Evolutionary conservation across 2,888 invertebrate species (phyloP), one percentile per base, ranked within the genome.

Genomic region (Agrotis clavis): DNA sequence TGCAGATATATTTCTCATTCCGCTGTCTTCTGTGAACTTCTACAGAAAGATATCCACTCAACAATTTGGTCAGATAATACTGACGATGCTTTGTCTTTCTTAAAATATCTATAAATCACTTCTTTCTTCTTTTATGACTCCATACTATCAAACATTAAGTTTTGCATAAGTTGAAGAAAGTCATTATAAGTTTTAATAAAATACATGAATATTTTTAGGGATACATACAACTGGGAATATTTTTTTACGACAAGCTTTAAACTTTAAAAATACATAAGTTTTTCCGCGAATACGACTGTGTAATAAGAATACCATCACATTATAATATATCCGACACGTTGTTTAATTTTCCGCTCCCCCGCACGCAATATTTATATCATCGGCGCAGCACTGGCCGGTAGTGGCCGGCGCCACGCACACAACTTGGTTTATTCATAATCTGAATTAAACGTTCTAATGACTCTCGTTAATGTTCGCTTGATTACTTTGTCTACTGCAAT

Each of bases 331-430:
- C 69, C 82, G 81, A 79, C 81, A 84, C 85, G 84, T 86, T 90
- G 87, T 90, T 91, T 89, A 90, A 91, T 92, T 91, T 90, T 87
- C 86, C 88, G 89, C 86, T 85, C 82, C 78, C 83, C 77, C 67
- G 88, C 89, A 75, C 86, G 77, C 86, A 88, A 89, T 89, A 90
- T 89, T 89, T 88, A 89, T 88, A 86, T 81, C 80, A 88, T 83
- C 85, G 82, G 66, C 77, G 77, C 60, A 81, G 69, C 79, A 84
- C 66, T 73, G 78, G 73, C 74, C 64, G 65, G 30, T 11, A 56
- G 30, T 30, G n/a, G 30, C 30, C 56, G 30, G n/a, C 13, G 73
- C 75, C 64, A 70, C 54, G 41, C 70, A 79, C 64, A 85, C 75
- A 30, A 62, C 56, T 71, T 74, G 48, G 48, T 81, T 81, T 79